A percentile compares a stretch with the other conserved stretches of the same genome.
Evolutionary conservation across 2,888 invertebrate genomes (phyloP).

Genomic region (Eupithecia subfuscata): DNA sequence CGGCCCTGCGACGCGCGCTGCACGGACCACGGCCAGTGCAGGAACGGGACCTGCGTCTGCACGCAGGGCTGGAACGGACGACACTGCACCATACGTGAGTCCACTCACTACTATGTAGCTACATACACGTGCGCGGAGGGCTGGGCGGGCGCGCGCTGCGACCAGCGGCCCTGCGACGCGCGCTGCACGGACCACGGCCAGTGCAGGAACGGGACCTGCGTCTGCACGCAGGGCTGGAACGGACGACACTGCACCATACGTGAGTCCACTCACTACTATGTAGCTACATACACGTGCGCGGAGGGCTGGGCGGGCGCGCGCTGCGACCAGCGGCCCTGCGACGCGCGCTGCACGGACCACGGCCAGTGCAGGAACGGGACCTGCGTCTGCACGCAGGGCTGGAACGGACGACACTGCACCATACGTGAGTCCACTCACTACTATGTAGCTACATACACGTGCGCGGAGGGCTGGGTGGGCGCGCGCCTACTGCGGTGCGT

Average conservation of each 20-base stretch:
- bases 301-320: constrained; percentile 96
- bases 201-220: constrained; percentile 98
- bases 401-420: constrained; percentile 99
- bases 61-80: constrained; percentile 99
- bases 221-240: constrained; percentile 99
- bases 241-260: constrained; percentile 98
- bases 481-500: constrained; percentile 79
- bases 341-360: constrained; percentile 95
- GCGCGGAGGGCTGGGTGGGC: constrained; percentile 97
- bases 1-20: constrained; percentile 96
- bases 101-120: too few relatives aligned
- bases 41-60: constrained; percentile 98
- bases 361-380: constrained; percentile 99
- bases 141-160: constrained; percentile 97
- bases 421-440: constrained; percentile 92
- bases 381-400: constrained; percentile 98
- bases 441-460: too few relatives aligned
- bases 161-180: constrained; percentile 94
- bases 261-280: constrained; percentile 88
- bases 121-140: constrained; percentile 95
- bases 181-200: constrained; percentile 98
- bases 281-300: too few relatives aligned
- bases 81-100: constrained; percentile 98
- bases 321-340: constrained; percentile 96
- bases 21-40: constrained; percentile 97